Base-by-base conservation (phyloP, 2,113 vertebrate species). In the Todiramphus chloris region DNA sequence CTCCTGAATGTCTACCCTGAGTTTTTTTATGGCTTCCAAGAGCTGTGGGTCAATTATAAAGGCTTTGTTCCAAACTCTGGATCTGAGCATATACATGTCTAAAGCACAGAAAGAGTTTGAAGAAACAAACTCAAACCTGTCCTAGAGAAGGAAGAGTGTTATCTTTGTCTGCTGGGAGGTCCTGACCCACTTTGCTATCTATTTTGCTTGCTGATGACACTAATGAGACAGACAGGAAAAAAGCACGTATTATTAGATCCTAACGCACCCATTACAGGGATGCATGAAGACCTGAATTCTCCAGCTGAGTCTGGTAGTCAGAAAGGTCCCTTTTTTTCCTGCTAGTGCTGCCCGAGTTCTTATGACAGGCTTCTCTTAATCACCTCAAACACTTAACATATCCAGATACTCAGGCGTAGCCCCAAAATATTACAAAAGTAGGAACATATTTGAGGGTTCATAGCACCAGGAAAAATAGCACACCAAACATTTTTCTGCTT, bases 121-220 rank as follows among this genome's bases (percentile, higher is more conserved):
- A 86, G 50, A 83, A 69, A 51, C 50, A 92, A 86, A 89, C 30
- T 27, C 66, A 75, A 94, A 84, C 60, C 60, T 82, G 73, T 75
- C 37, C 81, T 39, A 68, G 66, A 93, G 89, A 84, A 82, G 28
- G 56, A 83, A 72, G 39, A 50, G 25, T 0, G 3, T 58, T 91
- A 90, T 87, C 77, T 91, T 75, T 90, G 84, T 67, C 93, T 96
- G 59, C 75, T 93, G 87, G 78, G 87, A 96, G 90, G 93, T 95
- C 89, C 89, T 96, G 93, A 94, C 91, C 94, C 84, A 96, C 87
- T 95, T 96, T 89, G 78, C 91, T 93, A 85, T 93, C 91, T 96
- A 93, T 94, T 95, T 94, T 91, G 78, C 87, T 73, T 88, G 72
- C 74, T 74, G 67, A 76, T 67, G 93, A 93, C 87, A 85, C 70